A percentile compares a stretch with the other conserved stretches of the same genome.
These are phyloP conservation scores for Celastrina argiolus DNA, from an alignment of 2,888 invertebrate species.

Conservation along the genomic window DNA sequence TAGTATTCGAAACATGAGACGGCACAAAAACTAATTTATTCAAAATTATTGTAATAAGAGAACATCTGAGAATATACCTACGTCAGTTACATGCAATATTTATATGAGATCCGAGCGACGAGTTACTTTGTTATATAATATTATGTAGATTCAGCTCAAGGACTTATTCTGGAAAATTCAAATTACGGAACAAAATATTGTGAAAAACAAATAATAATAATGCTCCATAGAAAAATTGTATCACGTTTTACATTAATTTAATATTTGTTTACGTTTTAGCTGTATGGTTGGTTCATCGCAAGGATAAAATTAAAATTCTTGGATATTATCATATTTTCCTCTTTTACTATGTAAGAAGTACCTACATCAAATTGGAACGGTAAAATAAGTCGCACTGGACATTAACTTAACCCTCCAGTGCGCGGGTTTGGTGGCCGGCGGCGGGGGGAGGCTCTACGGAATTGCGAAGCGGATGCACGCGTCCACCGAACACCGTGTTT, in stretches of 20 bases:
- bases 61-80: background rate
- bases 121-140: background rate
- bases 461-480: background rate
- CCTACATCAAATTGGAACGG: too few species aligned
- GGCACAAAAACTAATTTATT: background rate
- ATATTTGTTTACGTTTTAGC: too few species aligned
- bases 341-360: too few species aligned
- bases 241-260: background rate
- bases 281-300: background rate
- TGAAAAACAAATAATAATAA: background rate
- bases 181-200: background rate
- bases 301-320: background rate
- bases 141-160: constrained; percentile 1
- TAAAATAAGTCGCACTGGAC: too few species aligned
- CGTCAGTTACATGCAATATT: background rate
- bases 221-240: background rate
- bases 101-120: background rate
- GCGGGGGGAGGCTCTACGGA: background rate
- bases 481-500: background rate
- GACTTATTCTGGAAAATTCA: background rate
- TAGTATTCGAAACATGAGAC: background rate
- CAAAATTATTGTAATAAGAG: background rate
- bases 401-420: too few species aligned
- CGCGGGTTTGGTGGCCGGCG: background rate
- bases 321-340: too few species aligned